These are phyloP conservation scores for Eristalis arbustorum DNA, from an alignment of 2,888 invertebrate species.

Conservation along the genomic window DNA sequence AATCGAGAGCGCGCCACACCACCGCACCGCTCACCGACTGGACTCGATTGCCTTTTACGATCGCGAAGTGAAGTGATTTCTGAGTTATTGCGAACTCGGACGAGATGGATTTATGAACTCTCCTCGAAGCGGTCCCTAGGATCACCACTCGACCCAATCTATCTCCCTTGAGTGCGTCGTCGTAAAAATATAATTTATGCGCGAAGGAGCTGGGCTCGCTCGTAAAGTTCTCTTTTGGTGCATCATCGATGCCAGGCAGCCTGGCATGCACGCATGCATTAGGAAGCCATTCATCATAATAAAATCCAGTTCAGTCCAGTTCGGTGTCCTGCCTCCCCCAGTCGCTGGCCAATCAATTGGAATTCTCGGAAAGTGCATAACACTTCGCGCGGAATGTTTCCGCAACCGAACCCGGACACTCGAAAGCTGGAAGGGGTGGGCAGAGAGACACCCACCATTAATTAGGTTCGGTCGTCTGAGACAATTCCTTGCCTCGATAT, in stretches of 20 bases:
- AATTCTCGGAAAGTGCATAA: slow-evolving; percentile 39
- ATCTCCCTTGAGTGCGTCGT: slow-evolving; percentile 55
- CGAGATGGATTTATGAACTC: slow-evolving; percentile 61
- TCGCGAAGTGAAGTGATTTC: slow-evolving; percentile 45
- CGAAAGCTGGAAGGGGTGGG: slow-evolving; percentile 11
- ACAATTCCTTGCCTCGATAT: background rate
- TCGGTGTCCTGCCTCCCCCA: background rate
- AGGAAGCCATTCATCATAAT: slow-evolving; percentile 48
- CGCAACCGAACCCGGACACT: slow-evolving; percentile 37
- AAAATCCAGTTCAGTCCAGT: background rate
- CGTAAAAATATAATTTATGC: slow-evolving; percentile 69
- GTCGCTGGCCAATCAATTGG: slow-evolving; percentile 6
- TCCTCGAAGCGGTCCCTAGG: background rate
- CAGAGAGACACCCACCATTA: slow-evolving; percentile 62
- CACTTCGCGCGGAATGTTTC: slow-evolving; percentile 2
- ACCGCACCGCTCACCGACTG: background rate
- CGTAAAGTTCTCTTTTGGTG: slow-evolving; percentile 46
- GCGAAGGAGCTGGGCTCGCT: slow-evolving; percentile 8
- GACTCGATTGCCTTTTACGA: slow-evolving; percentile 26
- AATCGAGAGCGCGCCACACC: background rate
- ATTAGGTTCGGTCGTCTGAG: slow-evolving; percentile 41
- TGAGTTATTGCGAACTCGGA: slow-evolving; percentile 43
- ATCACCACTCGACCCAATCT: slow-evolving; percentile 26
- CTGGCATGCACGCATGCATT: slow-evolving; percentile 18
- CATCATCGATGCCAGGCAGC: slow-evolving; percentile 24